These are phyloP conservation scores for Tetanocera ferruginea DNA, from an alignment of 2,888 invertebrate genomes.

Conservation along the genomic window DNA sequence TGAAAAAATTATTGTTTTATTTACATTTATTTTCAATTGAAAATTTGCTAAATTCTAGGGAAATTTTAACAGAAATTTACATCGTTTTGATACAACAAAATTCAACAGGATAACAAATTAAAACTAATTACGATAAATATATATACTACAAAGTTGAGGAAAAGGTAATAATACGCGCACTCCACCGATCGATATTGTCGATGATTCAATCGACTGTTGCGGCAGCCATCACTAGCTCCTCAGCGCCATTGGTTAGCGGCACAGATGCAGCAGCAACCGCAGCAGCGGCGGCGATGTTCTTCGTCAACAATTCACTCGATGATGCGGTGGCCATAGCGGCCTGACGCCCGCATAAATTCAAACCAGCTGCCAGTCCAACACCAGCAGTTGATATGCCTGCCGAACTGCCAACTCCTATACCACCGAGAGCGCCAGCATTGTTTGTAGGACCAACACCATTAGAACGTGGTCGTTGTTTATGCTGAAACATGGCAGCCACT, in stretches of 20 bases:
- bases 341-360: slow-evolving; percentile 43
- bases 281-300: slow-evolving; percentile 2
- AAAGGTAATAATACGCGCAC: slow-evolving; percentile 4
- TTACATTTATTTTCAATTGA: slow-evolving; percentile 17
- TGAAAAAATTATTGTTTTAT: too few relatives aligned
- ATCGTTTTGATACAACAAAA: slow-evolving; percentile 13
- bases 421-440: not conserved
- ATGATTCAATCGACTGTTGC: slow-evolving; percentile 1
- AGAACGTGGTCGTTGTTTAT: slow-evolving; percentile 68
- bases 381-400: not conserved
- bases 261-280: not conserved
- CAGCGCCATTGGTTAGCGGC: slow-evolving; percentile 14
- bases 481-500: slow-evolving; percentile 51
- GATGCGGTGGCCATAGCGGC: slow-evolving; percentile 32
- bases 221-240: slow-evolving; percentile 31
- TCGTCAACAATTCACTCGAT: slow-evolving; percentile 32
- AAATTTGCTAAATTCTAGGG: slow-evolving; percentile 12
- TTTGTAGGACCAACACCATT: slow-evolving; percentile 27
- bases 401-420: not conserved
- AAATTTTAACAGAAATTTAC: slow-evolving; percentile 21
- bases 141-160: slow-evolving; percentile 15
- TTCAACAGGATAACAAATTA: slow-evolving; percentile 28
- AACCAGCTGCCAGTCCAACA: not conserved
- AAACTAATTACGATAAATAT: slow-evolving; percentile 6
- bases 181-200: not conserved